phyloP scores from a whole-genome alignment of 2,888 invertebrate genomes.

The Isoperla grammatica region DNA sequence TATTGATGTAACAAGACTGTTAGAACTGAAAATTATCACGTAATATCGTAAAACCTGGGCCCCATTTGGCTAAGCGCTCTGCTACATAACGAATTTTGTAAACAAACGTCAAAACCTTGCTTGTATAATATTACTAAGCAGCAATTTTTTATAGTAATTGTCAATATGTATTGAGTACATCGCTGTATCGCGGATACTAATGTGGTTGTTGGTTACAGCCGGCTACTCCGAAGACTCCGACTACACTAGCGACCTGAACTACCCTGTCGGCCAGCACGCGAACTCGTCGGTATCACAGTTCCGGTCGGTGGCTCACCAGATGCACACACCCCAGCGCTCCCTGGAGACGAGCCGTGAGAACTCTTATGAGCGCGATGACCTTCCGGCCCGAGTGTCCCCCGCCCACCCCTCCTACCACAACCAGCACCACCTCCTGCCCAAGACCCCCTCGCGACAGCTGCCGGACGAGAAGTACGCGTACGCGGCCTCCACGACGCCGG shows the following conservation, averaged over 20 bases:
- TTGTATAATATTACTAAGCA: no score
- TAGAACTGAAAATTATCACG: no score
- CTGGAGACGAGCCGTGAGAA: conserved; percentile 75
- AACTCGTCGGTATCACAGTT: conserved; percentile 91
- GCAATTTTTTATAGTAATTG: no score
- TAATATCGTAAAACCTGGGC: no score
- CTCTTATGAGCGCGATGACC: conserved; percentile 76
- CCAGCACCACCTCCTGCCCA: conserved; percentile 18
- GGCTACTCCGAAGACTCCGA: conserved; percentile 96
- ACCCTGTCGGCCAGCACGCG: conserved; percentile 82
- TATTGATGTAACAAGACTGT: no score
- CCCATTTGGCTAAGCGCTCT: no score
- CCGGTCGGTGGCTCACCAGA: conserved; percentile 68
- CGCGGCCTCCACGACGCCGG: conserved; percentile 6
- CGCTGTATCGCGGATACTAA: no score
- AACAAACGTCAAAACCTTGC: no score
- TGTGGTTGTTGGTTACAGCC: conserved; percentile 52
- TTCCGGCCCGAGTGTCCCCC: conserved; percentile 37
- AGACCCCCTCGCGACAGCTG: conserved; percentile 17
- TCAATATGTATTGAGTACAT: no score
- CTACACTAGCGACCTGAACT: conserved; percentile 94
- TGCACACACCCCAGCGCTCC: conserved; percentile 71
- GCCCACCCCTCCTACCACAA: conserved; percentile 16
- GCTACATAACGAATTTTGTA: no score
- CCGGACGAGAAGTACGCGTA: conserved; percentile 21